Evolutionary conservation across 64 coral and sea anemone species (phyloP).

Genomic region (Stichodactyla mertensii): DNA sequence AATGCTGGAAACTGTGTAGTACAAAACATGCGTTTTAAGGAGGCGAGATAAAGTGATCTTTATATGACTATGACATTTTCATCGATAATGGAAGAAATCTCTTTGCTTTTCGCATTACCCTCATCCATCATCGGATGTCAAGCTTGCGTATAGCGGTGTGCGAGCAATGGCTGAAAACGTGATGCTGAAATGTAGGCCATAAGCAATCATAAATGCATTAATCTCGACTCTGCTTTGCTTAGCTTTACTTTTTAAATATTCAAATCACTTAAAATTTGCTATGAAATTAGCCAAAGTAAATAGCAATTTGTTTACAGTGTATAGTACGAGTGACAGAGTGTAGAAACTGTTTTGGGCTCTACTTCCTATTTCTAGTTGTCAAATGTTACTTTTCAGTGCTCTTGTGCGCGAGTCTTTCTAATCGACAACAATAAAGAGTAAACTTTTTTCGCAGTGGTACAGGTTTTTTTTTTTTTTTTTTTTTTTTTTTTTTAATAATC

Average conservation of each 20-base stretch:
- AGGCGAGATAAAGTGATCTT: not conserved
- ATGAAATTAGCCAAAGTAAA: constrained; percentile 1
- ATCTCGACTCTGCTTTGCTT: not conserved
- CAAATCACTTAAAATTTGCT: not conserved
- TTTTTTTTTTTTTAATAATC: too few species aligned
- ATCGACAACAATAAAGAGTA: not conserved
- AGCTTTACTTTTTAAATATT: not conserved
- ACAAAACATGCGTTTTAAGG: not conserved
- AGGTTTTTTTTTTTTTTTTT: too few species aligned
- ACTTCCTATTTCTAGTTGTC: not conserved
- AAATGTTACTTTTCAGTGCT: constrained; percentile 8
- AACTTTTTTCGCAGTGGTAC: not conserved
- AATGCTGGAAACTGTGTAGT: too few species aligned
- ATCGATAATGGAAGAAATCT: not conserved
- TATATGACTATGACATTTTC: not conserved
- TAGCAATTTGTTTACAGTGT: not conserved
- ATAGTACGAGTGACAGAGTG: not conserved
- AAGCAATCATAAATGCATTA: constrained; percentile 6
- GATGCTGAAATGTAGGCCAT: not conserved
- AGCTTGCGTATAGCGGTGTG: not conserved
- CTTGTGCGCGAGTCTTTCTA: not conserved
- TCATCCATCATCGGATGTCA: not conserved
- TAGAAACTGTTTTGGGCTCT: not conserved
- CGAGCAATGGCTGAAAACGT: not conserved
- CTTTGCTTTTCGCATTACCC: constrained; percentile 1